These are phyloP conservation scores for Florisuga fusca DNA, from an alignment of 2,797 vertebrate species.

Conservation along the genomic window DNA sequence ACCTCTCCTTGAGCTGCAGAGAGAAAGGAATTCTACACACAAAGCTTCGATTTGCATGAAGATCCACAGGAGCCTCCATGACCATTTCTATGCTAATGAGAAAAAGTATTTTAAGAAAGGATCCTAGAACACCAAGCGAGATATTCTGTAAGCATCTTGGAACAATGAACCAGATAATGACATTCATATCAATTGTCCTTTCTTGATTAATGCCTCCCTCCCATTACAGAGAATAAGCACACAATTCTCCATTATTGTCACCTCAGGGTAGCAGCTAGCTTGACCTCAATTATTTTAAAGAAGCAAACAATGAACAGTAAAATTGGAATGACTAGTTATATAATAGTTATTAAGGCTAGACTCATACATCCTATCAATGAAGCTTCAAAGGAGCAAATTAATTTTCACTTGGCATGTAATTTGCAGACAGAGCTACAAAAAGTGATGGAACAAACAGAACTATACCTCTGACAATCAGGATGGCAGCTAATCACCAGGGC, in stretches of 20 bases:
- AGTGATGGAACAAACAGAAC: neutral
- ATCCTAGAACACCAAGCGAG: neutral
- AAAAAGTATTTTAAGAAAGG: neutral
- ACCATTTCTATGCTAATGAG: neutral
- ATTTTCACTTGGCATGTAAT: conserved; percentile 47
- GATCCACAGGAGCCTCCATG: neutral
- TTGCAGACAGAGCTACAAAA: conserved; percentile 22
- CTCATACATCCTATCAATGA: conserved; percentile 21
- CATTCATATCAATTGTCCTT: neutral
- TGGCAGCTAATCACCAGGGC: neutral
- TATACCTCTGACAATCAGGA: neutral
- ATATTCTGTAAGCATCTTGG: neutral
- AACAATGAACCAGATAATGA: conserved; percentile 13
- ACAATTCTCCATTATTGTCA: neutral
- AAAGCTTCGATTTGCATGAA: neutral
- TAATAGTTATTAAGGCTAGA: conserved; percentile 38
- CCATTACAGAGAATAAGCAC: neutral
- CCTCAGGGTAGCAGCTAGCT: conserved; percentile 5
- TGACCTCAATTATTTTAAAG: conserved; percentile 65
- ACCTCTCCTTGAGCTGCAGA: neutral
- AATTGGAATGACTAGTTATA: conserved; percentile 41
- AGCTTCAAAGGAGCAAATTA: conserved; percentile 48
- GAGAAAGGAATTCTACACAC: neutral
- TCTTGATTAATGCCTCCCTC: neutral
- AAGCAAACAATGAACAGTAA: conserved; percentile 49